Evolutionary conservation across 1,140 invertebrate genomes (phyloP), one percentile per base, ranked within the genome.

Genomic region (Camponotus pennsylvanicus): DNA sequence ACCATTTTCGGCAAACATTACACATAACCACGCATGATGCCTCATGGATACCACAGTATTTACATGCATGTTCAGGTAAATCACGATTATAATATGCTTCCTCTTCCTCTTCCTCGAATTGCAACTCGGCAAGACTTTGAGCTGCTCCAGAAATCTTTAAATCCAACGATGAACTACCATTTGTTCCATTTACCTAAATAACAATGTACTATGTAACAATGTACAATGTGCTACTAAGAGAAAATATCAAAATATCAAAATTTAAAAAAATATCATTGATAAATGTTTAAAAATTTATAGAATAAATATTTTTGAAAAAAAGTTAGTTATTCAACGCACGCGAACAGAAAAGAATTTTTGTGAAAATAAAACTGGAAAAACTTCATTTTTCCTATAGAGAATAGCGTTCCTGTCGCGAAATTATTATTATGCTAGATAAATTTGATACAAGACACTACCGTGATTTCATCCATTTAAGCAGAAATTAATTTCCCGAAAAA

Each of bases 31-130:
- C 99, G 90, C 98, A 99, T 83, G 98, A 97, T 2, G 99, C 99
- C 94, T 99, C 99, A 95, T 99, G 98, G 89, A 99, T 99, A 67
- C 99, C 99, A 95, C 99, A 99, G 93, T 99, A 99, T 96, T 98
- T 98, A 96, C 99, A 99, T 0, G 99, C 98, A 96, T 99, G 98
- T 84, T 98, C 97, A 15, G 99, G 98, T 70, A 99, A 95, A 93
- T 99, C 98, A 94, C 98, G 98, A 92, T 97, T 98, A 93, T 98
- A 98, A 94, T 98, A 98, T 8, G 97, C 97, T 92, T 98, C 98
- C 92, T 98, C 98, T 94, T 99, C 98, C 93, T 98, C 98, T 86
- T 97, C 97, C 93, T 98, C 98, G 94, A 98, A 98, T 91, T 98
- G 97, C 59, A 98, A 93, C 91, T 98, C 98, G 0, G 97, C 97